Evolutionary conservation across 2,888 invertebrate species (phyloP), one percentile per base, ranked within the genome.

Genomic region (Trypoxylon attenuatum): DNA sequence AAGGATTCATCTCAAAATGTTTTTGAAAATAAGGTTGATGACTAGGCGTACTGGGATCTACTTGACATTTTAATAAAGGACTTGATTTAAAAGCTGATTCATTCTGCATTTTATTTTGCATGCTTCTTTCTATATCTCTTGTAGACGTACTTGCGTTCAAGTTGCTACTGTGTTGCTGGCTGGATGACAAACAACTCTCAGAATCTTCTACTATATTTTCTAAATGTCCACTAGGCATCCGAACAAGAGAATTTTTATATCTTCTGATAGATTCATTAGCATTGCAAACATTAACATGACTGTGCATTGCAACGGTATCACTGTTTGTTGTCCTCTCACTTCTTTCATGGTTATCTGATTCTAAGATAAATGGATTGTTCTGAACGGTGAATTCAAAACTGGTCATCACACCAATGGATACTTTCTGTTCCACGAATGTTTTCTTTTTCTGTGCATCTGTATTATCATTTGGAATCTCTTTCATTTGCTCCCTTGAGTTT

Each of bases 351-450:
- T 77, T 69, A 10, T 72, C 73, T n/a, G 66, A 21, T 5, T 81
- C 80, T 4, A 67, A 0, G 2, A 74, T 43, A 42, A 82, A 80
- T 29, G 82, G 82, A 72, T 78, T 84, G 43, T 85, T 85, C 52
- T 86, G 83, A 13, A 85, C 79, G 19, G 82, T 86, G 80, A 92
- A 90, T 87, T 93, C 92, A 84, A 92, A 92, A 83, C 92, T 92
- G 1, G 92, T 92, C 91, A 92, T 93, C 1, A 93, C 90, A 58
- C 92, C 92, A 53, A 93, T 91, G 0, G 93, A 92, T 77, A 92
- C 90, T 85, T 90, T 92, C 75, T 87, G 89, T 85, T 83, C 87
- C 84, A 83, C 75, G 83, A 75, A 83, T 77, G 82, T 85, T 80
- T 70, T 88, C 67, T 70, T 59, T 25, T 67, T 19, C 27, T 74